Evolutionary conservation across 1,140 invertebrate species (phyloP).

Genomic region (Tribolium madens): DNA sequence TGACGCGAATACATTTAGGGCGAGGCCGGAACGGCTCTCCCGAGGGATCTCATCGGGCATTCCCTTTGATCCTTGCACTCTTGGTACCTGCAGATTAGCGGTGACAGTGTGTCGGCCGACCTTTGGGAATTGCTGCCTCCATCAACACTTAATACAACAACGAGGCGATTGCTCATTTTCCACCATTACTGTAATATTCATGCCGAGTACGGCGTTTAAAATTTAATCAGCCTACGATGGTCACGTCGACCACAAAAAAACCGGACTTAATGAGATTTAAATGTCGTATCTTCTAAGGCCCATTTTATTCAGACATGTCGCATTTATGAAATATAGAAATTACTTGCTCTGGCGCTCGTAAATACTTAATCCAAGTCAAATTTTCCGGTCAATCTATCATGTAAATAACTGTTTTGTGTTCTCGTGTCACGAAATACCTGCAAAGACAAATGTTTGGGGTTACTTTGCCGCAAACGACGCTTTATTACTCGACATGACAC

Average conservation of each 20-base stretch:
- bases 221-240: slow-evolving; percentile 32
- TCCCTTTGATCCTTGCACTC: slow-evolving; percentile 45
- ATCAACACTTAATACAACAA: slow-evolving; percentile 44
- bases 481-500: slow-evolving; percentile 32
- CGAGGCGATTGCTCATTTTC: slow-evolving; percentile 38
- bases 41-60: slow-evolving; percentile 32
- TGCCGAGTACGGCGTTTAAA: slow-evolving; percentile 32
- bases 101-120: slow-evolving; percentile 41
- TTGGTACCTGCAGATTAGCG: slow-evolving; percentile 45
- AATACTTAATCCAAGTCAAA: slow-evolving; percentile 39
- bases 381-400: slow-evolving; percentile 45
- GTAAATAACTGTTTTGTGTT: slow-evolving; percentile 42
- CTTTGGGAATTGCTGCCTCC: slow-evolving; percentile 36
- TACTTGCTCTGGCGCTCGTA: slow-evolving; percentile 2
- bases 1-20: slow-evolving; percentile 31
- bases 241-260: slow-evolving; percentile 16
- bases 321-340: slow-evolving; percentile 35
- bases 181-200: slow-evolving; percentile 42
- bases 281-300: neutral
- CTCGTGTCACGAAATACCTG: slow-evolving; percentile 34
- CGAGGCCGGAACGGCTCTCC: neutral
- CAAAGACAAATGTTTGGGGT: slow-evolving; percentile 38
- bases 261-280: slow-evolving; percentile 23
- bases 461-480: slow-evolving; percentile 7
- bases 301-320: slow-evolving; percentile 25